Evolutionary conservation across 1,140 invertebrate species (phyloP).

Genomic region (Coenobita brevimanus): DNA sequence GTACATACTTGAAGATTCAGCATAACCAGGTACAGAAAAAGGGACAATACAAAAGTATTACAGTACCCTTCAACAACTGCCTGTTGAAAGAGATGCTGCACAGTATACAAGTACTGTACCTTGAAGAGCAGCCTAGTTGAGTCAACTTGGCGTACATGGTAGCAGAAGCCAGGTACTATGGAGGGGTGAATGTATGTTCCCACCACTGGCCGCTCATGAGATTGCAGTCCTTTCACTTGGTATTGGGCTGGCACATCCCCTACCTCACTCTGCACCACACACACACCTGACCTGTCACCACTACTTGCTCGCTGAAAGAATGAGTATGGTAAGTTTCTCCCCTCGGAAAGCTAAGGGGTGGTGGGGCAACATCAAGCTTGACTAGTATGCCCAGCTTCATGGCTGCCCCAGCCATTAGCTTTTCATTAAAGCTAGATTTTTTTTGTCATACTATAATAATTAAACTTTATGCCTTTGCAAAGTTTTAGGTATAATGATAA

Average conservation of each 20-base stretch:
- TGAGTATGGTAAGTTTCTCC: conserved; percentile 40
- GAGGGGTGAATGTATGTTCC: conserved; percentile 84
- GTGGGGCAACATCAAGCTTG: conserved; percentile 30
- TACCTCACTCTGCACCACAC: conserved; percentile 77
- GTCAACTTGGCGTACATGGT: conserved; percentile 80
- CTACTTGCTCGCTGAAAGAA: conserved; percentile 41
- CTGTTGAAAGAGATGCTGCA: too few species aligned
- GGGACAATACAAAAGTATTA: too few species aligned
- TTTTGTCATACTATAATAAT: background rate
- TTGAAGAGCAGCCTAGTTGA: conserved; percentile 76
- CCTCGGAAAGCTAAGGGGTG: background rate
- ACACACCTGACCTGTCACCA: conserved; percentile 77
- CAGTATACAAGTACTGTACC: conserved; percentile 21
- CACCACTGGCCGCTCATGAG: conserved; percentile 84
- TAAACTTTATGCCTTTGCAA: background rate
- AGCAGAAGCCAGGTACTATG: conserved; percentile 83
- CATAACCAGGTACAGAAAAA: too few species aligned
- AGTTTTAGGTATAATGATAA: too few species aligned
- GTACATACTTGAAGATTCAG: too few species aligned
- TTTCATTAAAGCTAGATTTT: background rate
- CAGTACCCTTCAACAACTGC: background rate
- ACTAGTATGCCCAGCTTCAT: conserved; percentile 3
- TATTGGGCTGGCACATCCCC: conserved; percentile 81
- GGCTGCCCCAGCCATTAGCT: conserved; percentile 20
- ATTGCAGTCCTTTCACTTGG: conserved; percentile 79